Evolutionary conservation across 2,113 vertebrate species (phyloP), one percentile per base, ranked within the genome.

Genomic region (Camelus bactrianus): DNA sequence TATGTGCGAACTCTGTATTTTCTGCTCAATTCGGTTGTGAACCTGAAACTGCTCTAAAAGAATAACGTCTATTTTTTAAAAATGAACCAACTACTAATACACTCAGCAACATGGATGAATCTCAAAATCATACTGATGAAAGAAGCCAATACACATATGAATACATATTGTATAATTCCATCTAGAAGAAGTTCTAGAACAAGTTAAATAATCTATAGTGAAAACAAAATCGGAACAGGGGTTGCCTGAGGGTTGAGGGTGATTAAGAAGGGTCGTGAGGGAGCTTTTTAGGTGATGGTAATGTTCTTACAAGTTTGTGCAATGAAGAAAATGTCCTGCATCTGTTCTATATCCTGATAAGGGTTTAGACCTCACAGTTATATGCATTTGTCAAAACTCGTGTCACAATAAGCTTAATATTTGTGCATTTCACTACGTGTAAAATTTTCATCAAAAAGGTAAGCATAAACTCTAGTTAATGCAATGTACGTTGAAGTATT

Each of bases 381-480:
- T 42, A 42, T 35, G 10, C 20, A 46, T 91, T 77, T 86, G 52
- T 80, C 28, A 80, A n/a, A 87, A 87, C 50, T 91, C 88, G 58
- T 70, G 32, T 79, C 11, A 77, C 24, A 16, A 82, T 28, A 42
- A 42, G 32, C 14, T 14, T 50, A 85, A 50, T 13, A 84, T 83
- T 30, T 77, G 42, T 85, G 9, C 17, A 52, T 95, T 70, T 85
- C 35, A 86, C 20, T 79, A 6, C 60, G 32, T 90, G 17, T 62
- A 62, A 86, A 95, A 5, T 54, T 95, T 58, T n/a, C 50, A 69
- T 90, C 76, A 35, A 32, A 93, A 80, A 62, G 24, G 56, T 76
- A 94, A 89, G 35, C 46, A 75, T 58, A 81, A 91, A 60, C 26
- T 89, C 70, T 77, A 81, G 52, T 87, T 54, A 76, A 88, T 76